Evolutionary conservation across 2,888 invertebrate species (phyloP).

Genomic region (Venusia cambrica): DNA sequence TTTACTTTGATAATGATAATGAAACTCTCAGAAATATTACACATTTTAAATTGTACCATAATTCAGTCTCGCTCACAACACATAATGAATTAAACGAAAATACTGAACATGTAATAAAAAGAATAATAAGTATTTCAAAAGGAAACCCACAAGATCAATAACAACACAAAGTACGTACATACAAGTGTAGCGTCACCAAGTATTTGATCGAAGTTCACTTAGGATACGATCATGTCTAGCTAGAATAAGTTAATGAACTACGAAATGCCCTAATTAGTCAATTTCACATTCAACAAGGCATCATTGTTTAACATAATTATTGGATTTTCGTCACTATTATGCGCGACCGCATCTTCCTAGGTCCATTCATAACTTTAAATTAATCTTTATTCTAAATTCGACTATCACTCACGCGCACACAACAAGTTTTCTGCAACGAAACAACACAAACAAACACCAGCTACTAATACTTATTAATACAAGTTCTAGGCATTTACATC

Average conservation of each 20-base stretch:
- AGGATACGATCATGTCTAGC: slow-evolving; percentile 69
- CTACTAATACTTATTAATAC: slow-evolving; percentile 81
- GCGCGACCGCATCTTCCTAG: slow-evolving; percentile 80
- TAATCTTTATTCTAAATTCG: slow-evolving; percentile 76
- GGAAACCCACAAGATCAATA: slow-evolving; percentile 41
- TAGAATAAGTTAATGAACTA: slow-evolving; percentile 74
- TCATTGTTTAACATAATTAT: slow-evolving; percentile 75
- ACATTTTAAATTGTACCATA: slow-evolving; percentile 71
- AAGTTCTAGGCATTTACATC: slow-evolving; percentile 73
- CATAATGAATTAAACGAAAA: slow-evolving; percentile 71
- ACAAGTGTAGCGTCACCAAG: slow-evolving; percentile 51
- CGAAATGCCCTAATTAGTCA: slow-evolving; percentile 77
- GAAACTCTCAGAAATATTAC: slow-evolving; percentile 53
- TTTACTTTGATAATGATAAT: slow-evolving; percentile 41
- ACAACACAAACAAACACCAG: slow-evolving; percentile 69
- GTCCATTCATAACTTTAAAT: slow-evolving; percentile 74
- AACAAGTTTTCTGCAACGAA: slow-evolving; percentile 60
- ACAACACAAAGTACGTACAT: slow-evolving; percentile 40
- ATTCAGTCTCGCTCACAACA: slow-evolving; percentile 76
- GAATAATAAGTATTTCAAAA: slow-evolving; percentile 57
- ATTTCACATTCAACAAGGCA: slow-evolving; percentile 76
- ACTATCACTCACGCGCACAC: slow-evolving; percentile 74
- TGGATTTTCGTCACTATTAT: slow-evolving; percentile 80
- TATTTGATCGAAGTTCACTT: slow-evolving; percentile 73
- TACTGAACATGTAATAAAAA: slow-evolving; percentile 76